Evolutionary conservation across 2,888 invertebrate genomes (phyloP).

Genomic region (Dicycla oo): DNA sequence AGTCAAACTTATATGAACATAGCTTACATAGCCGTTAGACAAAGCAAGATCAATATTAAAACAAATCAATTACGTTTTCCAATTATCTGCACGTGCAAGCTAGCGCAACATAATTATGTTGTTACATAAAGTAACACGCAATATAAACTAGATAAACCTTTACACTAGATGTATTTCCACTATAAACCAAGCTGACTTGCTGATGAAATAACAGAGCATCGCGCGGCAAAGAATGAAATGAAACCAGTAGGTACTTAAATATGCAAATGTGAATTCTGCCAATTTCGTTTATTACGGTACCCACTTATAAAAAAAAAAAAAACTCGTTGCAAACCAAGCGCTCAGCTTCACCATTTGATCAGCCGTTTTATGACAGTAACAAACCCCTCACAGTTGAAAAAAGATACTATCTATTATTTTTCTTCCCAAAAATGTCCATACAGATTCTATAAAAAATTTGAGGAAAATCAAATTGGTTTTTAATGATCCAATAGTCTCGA

Average conservation of each 20-base stretch:
- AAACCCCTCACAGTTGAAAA: slow-evolving; percentile 7
- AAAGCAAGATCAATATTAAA: slow-evolving; percentile 7
- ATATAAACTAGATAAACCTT: slow-evolving; percentile 29
- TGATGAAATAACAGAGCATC: slow-evolving; percentile 37
- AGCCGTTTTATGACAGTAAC: slow-evolving; percentile 34
- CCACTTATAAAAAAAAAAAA: slow-evolving; percentile 39
- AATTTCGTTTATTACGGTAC: slow-evolving; percentile 45
- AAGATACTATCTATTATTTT: not conserved
- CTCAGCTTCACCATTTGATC: slow-evolving; percentile 30
- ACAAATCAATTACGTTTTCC: slow-evolving; percentile 11
- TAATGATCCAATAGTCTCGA: slow-evolving; percentile 30
- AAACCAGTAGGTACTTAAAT: slow-evolving; percentile 43
- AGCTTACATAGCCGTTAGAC: not conserved
- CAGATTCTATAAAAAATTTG: slow-evolving; percentile 21
- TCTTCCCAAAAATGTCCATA: not conserved
- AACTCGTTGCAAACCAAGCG: slow-evolving; percentile 36
- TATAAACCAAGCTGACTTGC: slow-evolving; percentile 25
- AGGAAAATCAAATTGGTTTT: slow-evolving; percentile 46
- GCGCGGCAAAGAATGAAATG: slow-evolving; percentile 40
- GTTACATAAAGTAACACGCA: slow-evolving; percentile 17
- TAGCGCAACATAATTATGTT: slow-evolving; percentile 15
- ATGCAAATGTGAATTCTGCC: slow-evolving; percentile 51
- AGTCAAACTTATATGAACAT: not conserved
- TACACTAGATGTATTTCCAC: slow-evolving; percentile 10
- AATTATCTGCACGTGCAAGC: slow-evolving; percentile 19